Conservation (phyloP, 2,888 invertebrate species). For the Cyclophora albipunctata region DNA sequence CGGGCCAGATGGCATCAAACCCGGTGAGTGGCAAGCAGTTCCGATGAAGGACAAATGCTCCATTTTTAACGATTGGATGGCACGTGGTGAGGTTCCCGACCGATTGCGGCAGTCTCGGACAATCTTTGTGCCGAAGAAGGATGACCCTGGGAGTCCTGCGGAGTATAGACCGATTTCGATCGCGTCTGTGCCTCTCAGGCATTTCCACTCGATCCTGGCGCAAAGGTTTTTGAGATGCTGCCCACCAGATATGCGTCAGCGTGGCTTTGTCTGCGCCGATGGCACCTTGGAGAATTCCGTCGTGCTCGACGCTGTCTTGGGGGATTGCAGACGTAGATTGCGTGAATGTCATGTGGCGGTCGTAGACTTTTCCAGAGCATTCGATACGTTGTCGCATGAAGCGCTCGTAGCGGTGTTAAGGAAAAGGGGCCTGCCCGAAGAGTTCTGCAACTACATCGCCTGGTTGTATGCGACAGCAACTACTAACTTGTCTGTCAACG, state of each 20-base stretch:
- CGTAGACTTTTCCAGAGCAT: slow-evolving; percentile 4
- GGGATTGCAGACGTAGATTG: background rate
- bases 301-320: background rate
- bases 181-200: slow-evolving; percentile 21
- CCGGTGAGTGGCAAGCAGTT: too few relatives aligned
- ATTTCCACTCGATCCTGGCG: slow-evolving; percentile 22
- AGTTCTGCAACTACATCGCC: background rate
- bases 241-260: slow-evolving; percentile 8
- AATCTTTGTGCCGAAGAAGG: too few relatives aligned
- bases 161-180: slow-evolving; percentile 5
- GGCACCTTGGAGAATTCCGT: too few relatives aligned
- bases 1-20: too few relatives aligned
- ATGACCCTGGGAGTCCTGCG: too few relatives aligned
- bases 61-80: too few relatives aligned
- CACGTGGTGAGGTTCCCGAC: too few relatives aligned
- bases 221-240: slow-evolving; percentile 10
- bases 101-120: too few relatives aligned
- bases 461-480: too few relatives aligned
- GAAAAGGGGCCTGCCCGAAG: slow-evolving; percentile 1
- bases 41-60: too few relatives aligned
- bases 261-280: too few relatives aligned
- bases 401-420: slow-evolving; percentile 1
- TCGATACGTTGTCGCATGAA: slow-evolving; percentile 6
- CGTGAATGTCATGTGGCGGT: background rate
- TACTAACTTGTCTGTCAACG: too few relatives aligned